Conservation (phyloP, 2,888 invertebrate genomes). For the Auanema freiburgensis region DNA sequence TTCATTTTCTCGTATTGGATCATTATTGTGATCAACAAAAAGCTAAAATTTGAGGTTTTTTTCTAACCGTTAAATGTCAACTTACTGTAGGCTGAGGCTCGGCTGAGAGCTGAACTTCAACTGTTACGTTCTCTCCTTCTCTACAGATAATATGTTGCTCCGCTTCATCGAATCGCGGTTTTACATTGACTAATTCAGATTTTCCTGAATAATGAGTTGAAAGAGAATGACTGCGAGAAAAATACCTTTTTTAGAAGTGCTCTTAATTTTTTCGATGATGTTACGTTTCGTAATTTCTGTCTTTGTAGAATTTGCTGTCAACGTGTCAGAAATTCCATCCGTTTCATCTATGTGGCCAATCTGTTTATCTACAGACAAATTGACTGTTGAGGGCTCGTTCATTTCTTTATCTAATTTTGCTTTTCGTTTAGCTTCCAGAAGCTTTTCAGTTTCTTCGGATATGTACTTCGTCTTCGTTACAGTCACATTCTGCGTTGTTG, state of each 20-base stretch:
- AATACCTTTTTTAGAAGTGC: too few species aligned
- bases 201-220: too few species aligned
- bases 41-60: too few species aligned
- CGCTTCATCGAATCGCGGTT: background rate
- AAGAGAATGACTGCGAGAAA: too few species aligned
- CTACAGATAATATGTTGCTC: background rate
- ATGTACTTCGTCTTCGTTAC: conserved; percentile 11
- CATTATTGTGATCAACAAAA: too few species aligned
- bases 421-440: conserved; percentile 10
- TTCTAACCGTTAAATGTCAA: too few species aligned
- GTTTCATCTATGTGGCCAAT: too few species aligned
- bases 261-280: too few species aligned
- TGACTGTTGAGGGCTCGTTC: background rate
- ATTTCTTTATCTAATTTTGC: conserved; percentile 2
- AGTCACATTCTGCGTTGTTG: background rate
- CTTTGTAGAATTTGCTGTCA: background rate
- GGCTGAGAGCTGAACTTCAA: background rate
- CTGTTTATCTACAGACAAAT: too few species aligned
- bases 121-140: conserved; percentile 1
- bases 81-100: background rate
- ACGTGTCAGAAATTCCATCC: conserved; percentile 2
- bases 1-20: too few species aligned
- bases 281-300: too few species aligned
- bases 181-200: background rate
- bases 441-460: conserved; percentile 19